Conservation (phyloP, 1,140 invertebrate species). For the Reticulitermes speratus region DNA sequence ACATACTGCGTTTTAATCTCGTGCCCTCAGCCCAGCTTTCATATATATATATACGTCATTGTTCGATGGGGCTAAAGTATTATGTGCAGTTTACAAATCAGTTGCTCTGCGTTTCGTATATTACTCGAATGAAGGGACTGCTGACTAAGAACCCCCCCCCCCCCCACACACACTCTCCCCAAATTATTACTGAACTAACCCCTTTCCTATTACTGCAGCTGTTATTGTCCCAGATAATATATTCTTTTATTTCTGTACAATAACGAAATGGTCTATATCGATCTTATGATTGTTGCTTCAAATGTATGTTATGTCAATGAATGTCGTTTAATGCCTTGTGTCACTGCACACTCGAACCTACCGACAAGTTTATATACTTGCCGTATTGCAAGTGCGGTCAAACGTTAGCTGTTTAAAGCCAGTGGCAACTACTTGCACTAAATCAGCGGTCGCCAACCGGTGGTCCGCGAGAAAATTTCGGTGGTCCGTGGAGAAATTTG, state of each 20-base stretch:
- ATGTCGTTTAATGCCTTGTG: not conserved
- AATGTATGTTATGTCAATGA: not conserved
- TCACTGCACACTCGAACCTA: not conserved
- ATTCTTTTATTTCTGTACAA: not conserved
- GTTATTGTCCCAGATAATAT: not conserved
- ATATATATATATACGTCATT: not conserved
- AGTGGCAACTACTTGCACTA: too few relatives aligned
- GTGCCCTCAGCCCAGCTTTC: not conserved
- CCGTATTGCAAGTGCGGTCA: not conserved
- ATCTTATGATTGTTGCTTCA: not conserved
- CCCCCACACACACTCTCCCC: too few relatives aligned
- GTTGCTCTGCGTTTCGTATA: not conserved
- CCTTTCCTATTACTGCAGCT: not conserved
- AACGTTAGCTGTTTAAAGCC: too few relatives aligned
- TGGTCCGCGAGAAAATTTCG: too few relatives aligned
- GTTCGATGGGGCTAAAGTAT: not conserved
- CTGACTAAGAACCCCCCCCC: not conserved
- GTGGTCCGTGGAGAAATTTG: too few relatives aligned
- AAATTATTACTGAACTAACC: not conserved
- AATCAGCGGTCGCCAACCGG: too few relatives aligned
- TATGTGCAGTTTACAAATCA: not conserved
- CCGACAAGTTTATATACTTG: not conserved
- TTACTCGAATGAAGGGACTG: not conserved
- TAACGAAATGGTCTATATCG: not conserved
- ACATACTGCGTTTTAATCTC: not conserved